phyloP scores from a whole-genome alignment of 2,113 vertebrate species.

The Sphaerodactylus townsendi region DNA sequence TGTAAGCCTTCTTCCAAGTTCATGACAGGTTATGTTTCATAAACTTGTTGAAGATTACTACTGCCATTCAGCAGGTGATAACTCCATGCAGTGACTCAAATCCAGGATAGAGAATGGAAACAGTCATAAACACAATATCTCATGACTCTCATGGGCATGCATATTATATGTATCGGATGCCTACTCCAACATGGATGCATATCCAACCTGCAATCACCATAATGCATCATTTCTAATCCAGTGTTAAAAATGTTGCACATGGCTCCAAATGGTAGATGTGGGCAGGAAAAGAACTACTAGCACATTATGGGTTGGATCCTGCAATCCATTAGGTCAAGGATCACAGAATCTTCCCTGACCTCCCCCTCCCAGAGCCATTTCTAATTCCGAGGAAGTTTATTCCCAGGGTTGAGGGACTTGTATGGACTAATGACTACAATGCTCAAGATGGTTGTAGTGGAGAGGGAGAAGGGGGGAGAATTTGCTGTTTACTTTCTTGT shows the following conservation, averaged over 20 bases:
- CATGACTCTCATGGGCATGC: neutral
- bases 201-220: neutral
- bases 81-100: neutral
- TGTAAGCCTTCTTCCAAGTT: too few relatives aligned
- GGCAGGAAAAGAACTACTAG: neutral
- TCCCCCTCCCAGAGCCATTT: too few relatives aligned
- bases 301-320: neutral
- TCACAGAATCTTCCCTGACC: too few relatives aligned
- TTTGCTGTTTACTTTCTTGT: too few relatives aligned
- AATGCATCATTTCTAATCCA: neutral
- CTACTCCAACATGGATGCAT: neutral
- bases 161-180: neutral
- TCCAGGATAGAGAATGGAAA: neutral
- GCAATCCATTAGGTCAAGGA: too few relatives aligned
- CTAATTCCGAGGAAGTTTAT: too few relatives aligned
- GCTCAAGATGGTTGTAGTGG: too few relatives aligned
- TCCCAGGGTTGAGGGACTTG: too few relatives aligned
- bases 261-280: neutral
- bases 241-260: neutral
- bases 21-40: too few relatives aligned
- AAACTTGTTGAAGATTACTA: neutral
- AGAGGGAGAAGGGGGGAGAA: too few relatives aligned
- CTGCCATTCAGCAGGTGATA: neutral
- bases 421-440: too few relatives aligned
- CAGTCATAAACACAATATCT: too few relatives aligned